Base-by-base conservation (phyloP, 2,113 vertebrate species). In the Etheostoma spectabile region DNA sequence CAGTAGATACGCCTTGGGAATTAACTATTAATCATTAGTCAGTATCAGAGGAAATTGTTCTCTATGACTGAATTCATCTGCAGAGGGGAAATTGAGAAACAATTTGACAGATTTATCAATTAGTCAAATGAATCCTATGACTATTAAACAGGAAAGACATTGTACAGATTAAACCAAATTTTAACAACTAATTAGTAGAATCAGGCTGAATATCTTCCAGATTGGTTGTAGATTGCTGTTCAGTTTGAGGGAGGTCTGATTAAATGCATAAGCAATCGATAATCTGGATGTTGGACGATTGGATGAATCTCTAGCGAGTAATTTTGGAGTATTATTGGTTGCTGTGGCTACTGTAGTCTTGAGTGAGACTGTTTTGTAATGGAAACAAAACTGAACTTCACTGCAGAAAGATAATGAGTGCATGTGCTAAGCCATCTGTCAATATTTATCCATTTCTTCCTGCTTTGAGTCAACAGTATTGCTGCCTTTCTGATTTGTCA, bases 1-100 rank as follows among this genome's bases (percentile, higher is more conserved):
- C 22, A 51, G 46, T 52, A 42, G 51, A 79, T 71, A 71, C 30
- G 62, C 71, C 18, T 42, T 38, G 33, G 27, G 18, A 78, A 68
- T 57, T 30, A 22, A 79, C 49, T 49, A 70, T 35, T 56, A 46
- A 76, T 60, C 13, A 38, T 59, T 8, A 61, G 45, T 38, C 18
- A 3, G 7, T 49, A 42, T 64, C 57, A 62, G 42, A 55, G 5
- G 57, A 55, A 6, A 21, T 15, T 48, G 48, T 46, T 64, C 13
- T 62, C 45, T 30, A 6, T 68, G 42, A 0, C 16, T 38, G 35
- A 68, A 73, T 45, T 62, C 0, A 59, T 62, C 3, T 38, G 24
- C 65, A 52, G 22, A 79, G 59, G 2, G 18, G 48, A 57, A 64
- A 51, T 4, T 35, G 22, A 30, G 16, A 57, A 55, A 27, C n/a